phyloP scores from a whole-genome alignment of 2,888 invertebrate genomes.

The Drosophila eohydei region DNA sequence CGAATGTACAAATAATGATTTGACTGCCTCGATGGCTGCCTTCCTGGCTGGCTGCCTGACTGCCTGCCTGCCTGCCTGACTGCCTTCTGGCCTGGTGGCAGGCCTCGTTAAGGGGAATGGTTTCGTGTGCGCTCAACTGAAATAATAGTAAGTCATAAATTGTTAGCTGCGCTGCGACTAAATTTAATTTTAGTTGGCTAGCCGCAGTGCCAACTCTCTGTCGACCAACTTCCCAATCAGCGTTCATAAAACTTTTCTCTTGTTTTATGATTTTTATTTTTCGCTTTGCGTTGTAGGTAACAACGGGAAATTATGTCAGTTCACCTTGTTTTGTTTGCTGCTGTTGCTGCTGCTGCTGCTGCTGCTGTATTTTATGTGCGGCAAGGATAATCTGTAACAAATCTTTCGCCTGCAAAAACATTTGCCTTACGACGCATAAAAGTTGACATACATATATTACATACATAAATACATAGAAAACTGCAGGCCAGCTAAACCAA shows the following conservation, averaged over 20 bases:
- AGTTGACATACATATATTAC: slow-evolving; percentile 60
- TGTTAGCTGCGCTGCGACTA: slow-evolving; percentile 59
- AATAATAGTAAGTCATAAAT: slow-evolving; percentile 79
- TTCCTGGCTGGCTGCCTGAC: neutral
- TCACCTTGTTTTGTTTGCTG: slow-evolving; percentile 24
- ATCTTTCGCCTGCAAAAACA: slow-evolving; percentile 75
- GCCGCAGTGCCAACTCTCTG: slow-evolving; percentile 49
- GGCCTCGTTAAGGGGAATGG: slow-evolving; percentile 9
- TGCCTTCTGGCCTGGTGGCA: slow-evolving; percentile 12
- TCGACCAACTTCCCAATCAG: slow-evolving; percentile 58
- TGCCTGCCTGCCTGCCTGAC: neutral
- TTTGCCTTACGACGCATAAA: slow-evolving; percentile 76
- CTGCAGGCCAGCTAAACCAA: slow-evolving; percentile 45
- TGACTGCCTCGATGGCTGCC: neutral
- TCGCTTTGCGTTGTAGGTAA: slow-evolving; percentile 46
- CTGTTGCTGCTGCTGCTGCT: slow-evolving; percentile 18
- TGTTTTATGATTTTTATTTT: slow-evolving; percentile 24
- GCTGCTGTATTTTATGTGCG: slow-evolving; percentile 49
- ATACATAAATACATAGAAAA: slow-evolving; percentile 27
- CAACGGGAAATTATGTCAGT: slow-evolving; percentile 61
- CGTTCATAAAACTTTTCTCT: slow-evolving; percentile 53
- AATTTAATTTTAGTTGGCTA: slow-evolving; percentile 74
- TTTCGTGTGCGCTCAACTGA: slow-evolving; percentile 58
- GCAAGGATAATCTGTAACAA: slow-evolving; percentile 73
- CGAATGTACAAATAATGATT: slow-evolving; percentile 69